Evolutionary conservation across 2,797 vertebrate species (phyloP).

Genomic region (Falco columbarius): DNA sequence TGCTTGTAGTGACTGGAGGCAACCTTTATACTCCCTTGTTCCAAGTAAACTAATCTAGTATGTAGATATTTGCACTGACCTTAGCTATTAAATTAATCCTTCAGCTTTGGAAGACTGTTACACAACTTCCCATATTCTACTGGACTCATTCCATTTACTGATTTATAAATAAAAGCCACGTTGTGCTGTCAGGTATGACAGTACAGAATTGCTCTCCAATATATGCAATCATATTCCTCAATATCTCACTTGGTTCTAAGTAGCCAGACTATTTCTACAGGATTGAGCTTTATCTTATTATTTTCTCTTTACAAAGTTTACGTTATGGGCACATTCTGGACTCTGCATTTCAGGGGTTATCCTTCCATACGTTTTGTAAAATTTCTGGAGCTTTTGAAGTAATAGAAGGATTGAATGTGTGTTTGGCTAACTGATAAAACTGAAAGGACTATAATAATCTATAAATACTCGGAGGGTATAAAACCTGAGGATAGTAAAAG

Average conservation of each 20-base stretch:
- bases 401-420: not conserved
- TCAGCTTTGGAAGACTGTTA: not conserved
- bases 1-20: rapidly evolving
- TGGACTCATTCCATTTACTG: not conserved
- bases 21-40: not conserved
- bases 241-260: not conserved
- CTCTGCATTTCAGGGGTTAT: not conserved
- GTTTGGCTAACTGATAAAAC: not conserved
- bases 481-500: not conserved
- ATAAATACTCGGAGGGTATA: not conserved
- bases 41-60: not conserved
- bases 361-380: not conserved
- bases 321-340: not conserved
- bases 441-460: not conserved
- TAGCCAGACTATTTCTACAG: not conserved
- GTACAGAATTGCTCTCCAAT: not conserved
- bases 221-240: not conserved
- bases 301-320: not conserved
- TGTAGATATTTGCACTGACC: not conserved
- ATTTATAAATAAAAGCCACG: not conserved
- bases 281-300: not conserved
- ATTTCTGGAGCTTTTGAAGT: not conserved
- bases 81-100: not conserved
- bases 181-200: not conserved
- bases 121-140: not conserved